Conservation (phyloP, 1,140 invertebrate species). For the Sinonovacula constricta region DNA sequence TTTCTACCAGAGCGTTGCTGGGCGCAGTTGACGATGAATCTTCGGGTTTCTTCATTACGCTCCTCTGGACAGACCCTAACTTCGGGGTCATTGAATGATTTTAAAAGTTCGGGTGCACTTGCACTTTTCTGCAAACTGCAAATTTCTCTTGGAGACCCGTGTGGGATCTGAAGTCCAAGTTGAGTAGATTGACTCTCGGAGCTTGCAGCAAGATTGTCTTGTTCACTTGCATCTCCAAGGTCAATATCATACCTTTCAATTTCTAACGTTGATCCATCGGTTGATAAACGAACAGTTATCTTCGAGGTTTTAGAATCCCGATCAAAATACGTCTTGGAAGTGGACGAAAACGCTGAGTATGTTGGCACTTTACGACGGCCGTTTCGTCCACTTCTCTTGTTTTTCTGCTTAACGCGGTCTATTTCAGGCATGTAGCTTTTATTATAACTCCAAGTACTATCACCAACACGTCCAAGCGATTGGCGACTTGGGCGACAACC, state of each 20-base stretch:
- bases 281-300: conserved; percentile 40
- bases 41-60: too few species aligned
- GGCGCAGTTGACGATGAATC: too few species aligned
- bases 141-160: too few species aligned
- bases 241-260: conserved; percentile 43
- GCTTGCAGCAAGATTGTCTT: too few species aligned
- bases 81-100: too few species aligned
- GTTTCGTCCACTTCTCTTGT: conserved; percentile 2
- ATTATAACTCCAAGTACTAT: conserved; percentile 45
- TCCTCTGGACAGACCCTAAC: too few species aligned
- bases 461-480: conserved; percentile 21
- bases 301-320: conserved; percentile 10
- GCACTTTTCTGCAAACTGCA: not conserved
- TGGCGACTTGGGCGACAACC: conserved; percentile 43
- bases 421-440: conserved; percentile 22
- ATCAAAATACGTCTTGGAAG: conserved; percentile 22
- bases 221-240: not conserved
- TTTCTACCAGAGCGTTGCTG: too few species aligned
- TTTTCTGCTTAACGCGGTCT: conserved; percentile 28
- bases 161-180: too few species aligned
- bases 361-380: conserved; percentile 14
- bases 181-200: too few species aligned
- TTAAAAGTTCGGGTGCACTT: not conserved
- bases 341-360: conserved; percentile 42
- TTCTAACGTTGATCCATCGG: conserved; percentile 44